Base-by-base conservation (phyloP, 2,113 vertebrate species). In the Todiramphus chloris region DNA sequence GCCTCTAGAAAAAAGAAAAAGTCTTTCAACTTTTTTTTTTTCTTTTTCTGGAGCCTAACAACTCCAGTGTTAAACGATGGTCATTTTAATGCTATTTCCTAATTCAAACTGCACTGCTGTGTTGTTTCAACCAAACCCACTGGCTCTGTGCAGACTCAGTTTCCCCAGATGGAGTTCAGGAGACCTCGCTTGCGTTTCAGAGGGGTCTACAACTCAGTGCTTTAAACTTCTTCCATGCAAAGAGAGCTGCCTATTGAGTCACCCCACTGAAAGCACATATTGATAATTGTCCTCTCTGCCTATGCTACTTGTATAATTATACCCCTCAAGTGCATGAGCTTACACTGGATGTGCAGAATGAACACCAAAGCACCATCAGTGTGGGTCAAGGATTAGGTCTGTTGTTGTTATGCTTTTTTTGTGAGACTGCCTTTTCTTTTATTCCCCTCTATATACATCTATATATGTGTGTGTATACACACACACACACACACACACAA, bases 361-460 rank as follows among this genome's bases (percentile, higher is more conserved):
- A 78, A 66, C 2, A 72, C 9, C 56, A 21, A 74, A 81, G 43
- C 53, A 33, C 35, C 48, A 37, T 19, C n/a, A 37, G 16, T 1
- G 7, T 4, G 24, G 58, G 53, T 35, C 63, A 50, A 76, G 70
- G 37, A 60, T 56, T 21, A 23, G 19, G 5, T 67, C 58, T 62
- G 72, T 11, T 33, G 41, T 11, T 23, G 7, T 53, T 66, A 55
- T 10, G 23, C 37, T 44, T 59, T 37, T 64, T 68, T 77, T 67
- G 30, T 35, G 8, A 80, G 20, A 44, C 27, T 12, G 43, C 4
- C 3, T 50, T 62, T 48, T 39, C 16, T 51, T 58, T 58, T 58
- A 43, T 16, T 2, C 15, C 16, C 0, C 3, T 3, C 44, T 11
- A 24, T 25, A 51, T 25, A 51, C 1, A n/a, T 3, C 43, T 14